A percentile compares a stretch with the other conserved stretches of the same genome.
Conservation (phyloP, 2,797 vertebrate species). For the Amazona ochrocephala region DNA sequence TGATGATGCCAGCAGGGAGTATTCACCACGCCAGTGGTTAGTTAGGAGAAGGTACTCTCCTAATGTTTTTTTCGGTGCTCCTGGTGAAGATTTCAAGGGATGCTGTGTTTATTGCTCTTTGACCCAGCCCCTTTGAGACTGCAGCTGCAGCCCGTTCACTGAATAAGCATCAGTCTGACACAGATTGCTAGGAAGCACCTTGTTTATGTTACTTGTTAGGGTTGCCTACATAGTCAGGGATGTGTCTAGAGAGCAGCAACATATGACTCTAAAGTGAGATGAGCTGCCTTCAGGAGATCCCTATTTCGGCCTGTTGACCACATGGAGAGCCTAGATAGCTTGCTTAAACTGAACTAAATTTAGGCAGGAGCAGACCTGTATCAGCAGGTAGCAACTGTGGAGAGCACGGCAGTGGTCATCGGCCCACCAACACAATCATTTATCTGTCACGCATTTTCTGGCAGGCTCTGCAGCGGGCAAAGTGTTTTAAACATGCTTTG, state of each 20-base stretch:
- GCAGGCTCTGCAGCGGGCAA: background rate
- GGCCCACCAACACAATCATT: fast-evolving
- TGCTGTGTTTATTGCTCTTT: fast-evolving
- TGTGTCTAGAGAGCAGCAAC: background rate
- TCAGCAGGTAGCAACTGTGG: background rate
- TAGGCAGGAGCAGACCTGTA: background rate
- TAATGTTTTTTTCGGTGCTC: background rate
- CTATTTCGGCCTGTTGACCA: background rate
- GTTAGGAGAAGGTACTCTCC: background rate
- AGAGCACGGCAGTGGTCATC: fast-evolving
- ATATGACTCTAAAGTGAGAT: background rate
- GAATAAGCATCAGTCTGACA: background rate
- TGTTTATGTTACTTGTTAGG: background rate
- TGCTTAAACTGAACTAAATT: background rate
- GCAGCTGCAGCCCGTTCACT: background rate
- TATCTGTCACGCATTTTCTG: background rate
- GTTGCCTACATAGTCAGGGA: background rate
- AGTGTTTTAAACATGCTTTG: background rate
- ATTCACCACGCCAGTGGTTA: background rate
- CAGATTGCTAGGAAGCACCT: background rate
- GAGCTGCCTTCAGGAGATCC: background rate
- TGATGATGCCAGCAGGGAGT: background rate
- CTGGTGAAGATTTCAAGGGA: background rate
- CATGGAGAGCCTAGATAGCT: background rate
- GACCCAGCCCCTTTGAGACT: background rate